Percentiles rank a stretch among this genome's conserved stretches.
Conservation (phyloP, 2,888 invertebrate genomes). For the Loripinus fragilis region DNA sequence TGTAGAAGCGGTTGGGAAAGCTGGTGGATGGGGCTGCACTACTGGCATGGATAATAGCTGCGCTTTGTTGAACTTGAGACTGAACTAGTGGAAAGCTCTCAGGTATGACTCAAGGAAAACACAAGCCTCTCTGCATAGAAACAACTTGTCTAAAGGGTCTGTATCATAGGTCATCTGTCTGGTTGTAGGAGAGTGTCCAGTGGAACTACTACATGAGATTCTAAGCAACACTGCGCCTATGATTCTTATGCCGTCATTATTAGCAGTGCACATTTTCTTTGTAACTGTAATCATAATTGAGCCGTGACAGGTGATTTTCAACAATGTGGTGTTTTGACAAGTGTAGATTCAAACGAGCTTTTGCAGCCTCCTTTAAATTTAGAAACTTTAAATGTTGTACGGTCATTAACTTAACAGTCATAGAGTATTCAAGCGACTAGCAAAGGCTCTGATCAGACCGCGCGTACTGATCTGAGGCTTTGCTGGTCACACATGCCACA, state of each 20-base stretch:
- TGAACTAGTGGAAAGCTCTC: slow-evolving; percentile 53
- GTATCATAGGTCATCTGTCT: slow-evolving; percentile 69
- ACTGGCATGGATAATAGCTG: not conserved
- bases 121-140: slow-evolving; percentile 69
- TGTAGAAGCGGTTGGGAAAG: not conserved
- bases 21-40: slow-evolving; percentile 23
- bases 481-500: too few relatives aligned
- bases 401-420: too few relatives aligned
- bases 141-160: slow-evolving; percentile 63
- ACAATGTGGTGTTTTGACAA: too few relatives aligned
- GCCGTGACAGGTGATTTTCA: too few relatives aligned
- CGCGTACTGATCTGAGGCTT: too few relatives aligned
- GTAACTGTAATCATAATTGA: too few relatives aligned
- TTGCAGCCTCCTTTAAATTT: too few relatives aligned
- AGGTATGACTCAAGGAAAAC: slow-evolving; percentile 58
- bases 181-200: slow-evolving; percentile 49
- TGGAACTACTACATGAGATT: slow-evolving; percentile 46
- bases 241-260: slow-evolving; percentile 64
- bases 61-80: not conserved
- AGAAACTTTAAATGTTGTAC: too few relatives aligned
- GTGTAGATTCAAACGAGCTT: too few relatives aligned
- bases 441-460: slow-evolving; percentile 63
- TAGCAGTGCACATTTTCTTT: too few relatives aligned
- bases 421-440: slow-evolving; percentile 67
- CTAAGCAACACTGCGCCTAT: slow-evolving; percentile 66